A percentile compares a stretch with the other conserved stretches of the same genome.
Evolutionary conservation across 1,140 invertebrate genomes (phyloP).

Genomic region (Drosophila sp.): DNA sequence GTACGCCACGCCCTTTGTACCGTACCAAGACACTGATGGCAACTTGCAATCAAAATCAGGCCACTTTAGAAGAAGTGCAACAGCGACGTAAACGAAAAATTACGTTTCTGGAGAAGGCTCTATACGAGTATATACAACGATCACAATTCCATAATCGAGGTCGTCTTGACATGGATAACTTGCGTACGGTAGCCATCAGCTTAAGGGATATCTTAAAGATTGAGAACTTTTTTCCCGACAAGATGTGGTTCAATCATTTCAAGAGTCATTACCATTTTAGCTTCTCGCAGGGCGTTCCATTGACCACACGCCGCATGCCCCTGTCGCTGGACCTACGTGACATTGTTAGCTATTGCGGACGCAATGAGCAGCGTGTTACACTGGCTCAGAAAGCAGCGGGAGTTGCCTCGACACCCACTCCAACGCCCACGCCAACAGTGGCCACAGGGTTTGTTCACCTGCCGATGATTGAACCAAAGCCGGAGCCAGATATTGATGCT

Average conservation of each 20-base stretch:
- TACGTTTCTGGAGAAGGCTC: constrained; percentile 60
- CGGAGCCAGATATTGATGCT: not conserved
- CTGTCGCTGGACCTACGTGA: constrained; percentile 70
- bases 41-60: constrained; percentile 58
- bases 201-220: constrained; percentile 73
- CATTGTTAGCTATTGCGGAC: constrained; percentile 72
- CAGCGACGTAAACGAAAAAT: constrained; percentile 66
- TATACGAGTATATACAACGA: constrained; percentile 70
- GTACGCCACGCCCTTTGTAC: constrained; percentile 40
- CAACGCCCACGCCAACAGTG: constrained; percentile 32
- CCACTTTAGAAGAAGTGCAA: constrained; percentile 55
- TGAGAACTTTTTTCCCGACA: constrained; percentile 73
- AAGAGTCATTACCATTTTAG: constrained; percentile 63
- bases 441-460: not conserved
- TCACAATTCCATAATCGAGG: constrained; percentile 65
- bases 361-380: constrained; percentile 53
- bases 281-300: constrained; percentile 56
- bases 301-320: constrained; percentile 42
- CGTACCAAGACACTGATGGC: constrained; percentile 58
- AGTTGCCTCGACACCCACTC: not conserved
- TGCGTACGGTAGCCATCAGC: constrained; percentile 61
- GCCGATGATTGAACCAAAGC: constrained; percentile 19
- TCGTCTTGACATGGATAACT: constrained; percentile 50
- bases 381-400: constrained; percentile 23
- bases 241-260: constrained; percentile 68